These are phyloP conservation scores for Philonicus albiceps DNA, from an alignment of 2,888 invertebrate genomes.

Conservation along the genomic window DNA sequence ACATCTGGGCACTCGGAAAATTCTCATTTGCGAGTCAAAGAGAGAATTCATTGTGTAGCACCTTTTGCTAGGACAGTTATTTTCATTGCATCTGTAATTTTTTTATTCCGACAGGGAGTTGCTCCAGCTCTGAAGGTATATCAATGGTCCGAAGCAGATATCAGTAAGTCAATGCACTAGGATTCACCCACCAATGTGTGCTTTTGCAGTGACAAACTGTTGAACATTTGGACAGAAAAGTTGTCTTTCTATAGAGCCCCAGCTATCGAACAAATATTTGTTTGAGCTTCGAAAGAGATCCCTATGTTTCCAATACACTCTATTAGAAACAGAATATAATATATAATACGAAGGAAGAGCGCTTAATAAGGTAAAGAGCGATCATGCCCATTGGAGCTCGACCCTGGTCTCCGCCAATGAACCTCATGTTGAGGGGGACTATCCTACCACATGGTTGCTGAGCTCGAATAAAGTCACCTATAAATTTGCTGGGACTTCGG, in stretches of 20 bases:
- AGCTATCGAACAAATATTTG: neutral
- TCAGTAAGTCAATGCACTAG: conserved; percentile 19
- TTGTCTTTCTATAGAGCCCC: neutral
- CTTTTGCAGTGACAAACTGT: conserved; percentile 21
- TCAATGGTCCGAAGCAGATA: conserved; percentile 8
- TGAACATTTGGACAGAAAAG: conserved; percentile 8
- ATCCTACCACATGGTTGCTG: conserved; percentile 21
- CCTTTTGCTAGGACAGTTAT: neutral
- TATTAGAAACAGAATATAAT: neutral
- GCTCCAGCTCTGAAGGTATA: neutral
- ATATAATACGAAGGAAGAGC: neutral
- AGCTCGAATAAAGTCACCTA: neutral
- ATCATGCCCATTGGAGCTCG: neutral
- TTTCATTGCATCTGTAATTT: conserved; percentile 45
- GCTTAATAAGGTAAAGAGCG: neutral
- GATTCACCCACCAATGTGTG: neutral
- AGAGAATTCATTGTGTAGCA: neutral
- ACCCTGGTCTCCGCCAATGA: conserved; percentile 26
- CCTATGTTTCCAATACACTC: neutral
- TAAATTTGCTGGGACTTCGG: neutral
- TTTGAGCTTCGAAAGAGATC: neutral
- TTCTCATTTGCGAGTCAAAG: neutral
- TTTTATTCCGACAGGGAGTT: neutral
- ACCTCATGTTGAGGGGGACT: conserved; percentile 21
- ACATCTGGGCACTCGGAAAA: neutral